A percentile compares a stretch with the other conserved stretches of the same genome.
These are phyloP conservation scores for Uromys caudimaculatus DNA, from an alignment of 2,797 vertebrate genomes.

Conservation along the genomic window DNA sequence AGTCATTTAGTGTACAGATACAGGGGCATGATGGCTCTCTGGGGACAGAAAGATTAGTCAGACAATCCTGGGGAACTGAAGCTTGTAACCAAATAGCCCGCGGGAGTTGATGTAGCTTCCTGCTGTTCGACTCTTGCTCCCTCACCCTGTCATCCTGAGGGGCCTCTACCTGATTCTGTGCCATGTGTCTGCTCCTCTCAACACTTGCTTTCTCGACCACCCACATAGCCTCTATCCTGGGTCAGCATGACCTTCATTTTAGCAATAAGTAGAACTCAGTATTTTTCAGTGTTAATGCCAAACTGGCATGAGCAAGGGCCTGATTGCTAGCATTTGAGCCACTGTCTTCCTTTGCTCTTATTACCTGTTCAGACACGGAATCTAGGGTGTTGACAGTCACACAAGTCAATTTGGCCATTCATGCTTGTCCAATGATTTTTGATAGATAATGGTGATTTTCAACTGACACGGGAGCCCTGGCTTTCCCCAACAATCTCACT, in stretches of 20 bases:
- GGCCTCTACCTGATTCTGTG: no score
- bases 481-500: not conserved
- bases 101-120: not conserved
- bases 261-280: not conserved
- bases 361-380: not conserved
- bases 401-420: not conserved
- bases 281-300: not conserved
- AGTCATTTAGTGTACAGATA: conserved; percentile 3
- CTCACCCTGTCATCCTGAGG: not conserved
- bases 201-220: not conserved
- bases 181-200: not conserved
- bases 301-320: not conserved
- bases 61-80: conserved; percentile 11
- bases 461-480: not conserved
- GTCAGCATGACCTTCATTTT: not conserved
- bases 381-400: not conserved
- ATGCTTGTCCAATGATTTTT: not conserved
- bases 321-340: not conserved
- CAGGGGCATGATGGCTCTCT: not conserved
- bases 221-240: not conserved
- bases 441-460: not conserved
- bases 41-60: conserved; percentile 38
- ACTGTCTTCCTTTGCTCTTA: not conserved
- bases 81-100: not conserved
- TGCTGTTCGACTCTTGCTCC: not conserved